Conservation (phyloP, 2,797 vertebrate genomes). For the Girardinus metallicus region DNA sequence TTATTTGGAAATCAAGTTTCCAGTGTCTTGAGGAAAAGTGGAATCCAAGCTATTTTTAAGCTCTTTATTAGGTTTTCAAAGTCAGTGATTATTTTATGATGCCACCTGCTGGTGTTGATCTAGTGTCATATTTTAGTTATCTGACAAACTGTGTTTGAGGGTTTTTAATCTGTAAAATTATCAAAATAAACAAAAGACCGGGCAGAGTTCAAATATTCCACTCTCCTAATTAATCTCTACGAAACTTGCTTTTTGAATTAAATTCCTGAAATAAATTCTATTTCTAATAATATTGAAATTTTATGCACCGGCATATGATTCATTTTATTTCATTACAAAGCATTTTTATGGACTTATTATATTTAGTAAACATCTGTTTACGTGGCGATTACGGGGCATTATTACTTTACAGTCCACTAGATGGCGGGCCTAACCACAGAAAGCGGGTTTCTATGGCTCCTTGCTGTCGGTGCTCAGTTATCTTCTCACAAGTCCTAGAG, state of each 20-base stretch:
- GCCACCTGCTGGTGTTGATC: neutral
- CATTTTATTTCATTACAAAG: neutral
- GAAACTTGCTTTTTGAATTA: neutral
- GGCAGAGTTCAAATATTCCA: neutral
- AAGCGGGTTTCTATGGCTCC: neutral
- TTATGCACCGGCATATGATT: neutral
- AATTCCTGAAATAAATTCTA: neutral
- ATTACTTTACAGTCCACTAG: constrained; percentile 54
- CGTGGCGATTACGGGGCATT: neutral
- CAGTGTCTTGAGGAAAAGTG: neutral
- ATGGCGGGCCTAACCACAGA: constrained; percentile 38
- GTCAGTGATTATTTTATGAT: neutral
- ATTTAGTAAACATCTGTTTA: neutral
- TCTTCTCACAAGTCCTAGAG: neutral
- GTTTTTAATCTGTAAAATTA: neutral
- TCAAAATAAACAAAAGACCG: neutral
- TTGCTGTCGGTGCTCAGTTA: neutral
- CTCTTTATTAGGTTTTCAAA: neutral
- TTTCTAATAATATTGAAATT: too few species aligned
- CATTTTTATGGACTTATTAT: neutral
- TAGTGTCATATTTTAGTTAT: neutral
- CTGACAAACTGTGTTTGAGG: neutral
- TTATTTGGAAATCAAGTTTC: neutral
- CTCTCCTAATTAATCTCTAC: neutral
- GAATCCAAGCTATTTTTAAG: neutral